Evolutionary conservation across 2,113 vertebrate genomes (phyloP), one percentile per base, ranked within the genome.

Genomic region (Callorhinus ursinus): DNA sequence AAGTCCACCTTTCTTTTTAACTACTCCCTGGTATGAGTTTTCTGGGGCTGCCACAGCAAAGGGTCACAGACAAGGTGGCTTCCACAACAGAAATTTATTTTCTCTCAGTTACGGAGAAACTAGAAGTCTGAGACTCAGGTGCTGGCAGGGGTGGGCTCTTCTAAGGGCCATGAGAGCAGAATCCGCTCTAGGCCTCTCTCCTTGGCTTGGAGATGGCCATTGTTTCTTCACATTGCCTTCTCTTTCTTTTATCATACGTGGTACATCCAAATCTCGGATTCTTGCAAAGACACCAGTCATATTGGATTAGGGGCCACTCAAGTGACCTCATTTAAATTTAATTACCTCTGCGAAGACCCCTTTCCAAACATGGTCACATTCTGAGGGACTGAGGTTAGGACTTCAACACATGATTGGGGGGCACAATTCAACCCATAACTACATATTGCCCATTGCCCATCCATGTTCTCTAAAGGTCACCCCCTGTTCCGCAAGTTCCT

Each of bases 141-240:
- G 33, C 67, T 19, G 33, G 33, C 67, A 69, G 67, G 33, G 16
- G 7, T n/a, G 67, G 33, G 67, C 33, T 67, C 57, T 59, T 36
- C 67, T 39, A 31, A 21, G 31, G 24, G 24, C 39, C 72, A 8
- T 8, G 39, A 46, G 39, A 76, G 39, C 49, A 76, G 72, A 76
- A 16, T 76, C 72, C 49, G 24, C 14, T 13, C 7, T 1, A 8
- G 71, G 2, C n/a, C 69, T 76, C n/a, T 53, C 15, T 59, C 36
- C 71, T 33, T 51, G 6, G 39, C 14, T 15, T 9, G 4, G 2
- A 9, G 7, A 15, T 0, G 4, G 18, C 1, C 31, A 0, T 7
- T 69, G 67, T 69, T 33, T n/a, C 33, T 69, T 69, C 33, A 69
- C 67, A 28, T 18, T 28, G 42, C 14, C 42, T 49, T 33, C 14